Evolutionary conservation across 2,797 vertebrate species (phyloP).

Genomic region (Crypturellus tataupa): DNA sequence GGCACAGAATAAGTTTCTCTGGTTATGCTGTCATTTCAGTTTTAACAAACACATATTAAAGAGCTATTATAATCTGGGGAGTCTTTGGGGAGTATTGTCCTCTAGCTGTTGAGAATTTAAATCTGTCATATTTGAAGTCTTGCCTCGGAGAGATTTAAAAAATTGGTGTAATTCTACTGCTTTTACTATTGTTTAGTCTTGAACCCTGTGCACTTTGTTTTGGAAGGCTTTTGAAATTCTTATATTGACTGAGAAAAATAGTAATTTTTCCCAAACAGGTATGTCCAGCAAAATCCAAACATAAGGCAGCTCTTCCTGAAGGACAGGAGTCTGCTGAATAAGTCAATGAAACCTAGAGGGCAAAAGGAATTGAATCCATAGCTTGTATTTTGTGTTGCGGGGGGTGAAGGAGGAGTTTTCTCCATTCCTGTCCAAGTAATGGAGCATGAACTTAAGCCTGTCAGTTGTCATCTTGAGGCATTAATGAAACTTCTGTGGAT

Average conservation of each 20-base stretch:
- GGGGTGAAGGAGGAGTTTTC: neutral
- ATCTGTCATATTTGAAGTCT: neutral
- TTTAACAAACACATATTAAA: neutral
- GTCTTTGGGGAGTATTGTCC: neutral
- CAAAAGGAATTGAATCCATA: neutral
- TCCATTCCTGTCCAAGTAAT: neutral
- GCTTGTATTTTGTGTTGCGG: neutral
- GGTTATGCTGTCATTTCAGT: neutral
- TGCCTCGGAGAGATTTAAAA: neutral
- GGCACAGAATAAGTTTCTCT: neutral
- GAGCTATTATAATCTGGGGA: neutral
- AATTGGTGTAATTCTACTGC: neutral
- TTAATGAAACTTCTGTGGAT: neutral
- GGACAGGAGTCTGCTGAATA: neutral
- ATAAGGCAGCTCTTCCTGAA: neutral
- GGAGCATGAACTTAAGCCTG: neutral
- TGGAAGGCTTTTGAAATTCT: constrained; percentile 2
- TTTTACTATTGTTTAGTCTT: neutral
- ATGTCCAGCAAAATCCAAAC: neutral
- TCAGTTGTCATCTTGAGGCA: neutral
- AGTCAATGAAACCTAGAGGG: neutral
- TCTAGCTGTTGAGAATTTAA: neutral
- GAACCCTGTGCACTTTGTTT: neutral
- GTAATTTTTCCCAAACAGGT: neutral
- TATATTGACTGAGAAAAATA: constrained; percentile 11